Evolutionary conservation across 2,113 vertebrate genomes (phyloP), one percentile per base, ranked within the genome.

Genomic region (Urocitellus parryii): DNA sequence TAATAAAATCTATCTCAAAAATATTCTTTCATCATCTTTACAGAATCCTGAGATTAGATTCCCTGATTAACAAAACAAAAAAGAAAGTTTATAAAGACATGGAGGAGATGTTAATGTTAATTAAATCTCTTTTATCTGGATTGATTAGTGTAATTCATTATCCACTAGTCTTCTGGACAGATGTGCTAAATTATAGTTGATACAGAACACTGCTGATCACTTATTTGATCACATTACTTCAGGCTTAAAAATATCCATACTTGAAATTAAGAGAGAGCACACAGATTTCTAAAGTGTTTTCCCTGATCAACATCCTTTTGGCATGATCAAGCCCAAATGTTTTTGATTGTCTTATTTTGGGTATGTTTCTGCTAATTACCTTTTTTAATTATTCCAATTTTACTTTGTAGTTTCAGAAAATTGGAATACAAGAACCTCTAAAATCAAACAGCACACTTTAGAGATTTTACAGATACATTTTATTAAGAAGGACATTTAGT

Each of bases 81-180:
- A 89, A 83, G 10, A 81, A 95, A 91, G 70, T 73, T 95, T 89
- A 80, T 51, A 85, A 87, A 93, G 94, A 95, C 63, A 81, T 90
- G 65, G 86, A 91, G 51, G 45, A 89, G n/a, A 96, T 87, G 86
- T 90, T 96, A 90, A 94, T 96, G 85, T 88, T 96, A 97, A 97
- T 97, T 94, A 97, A 96, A 97, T 94, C 63, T 89, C 80, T 95
- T 96, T 97, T 94, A 97, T 96, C 89, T 88, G 39, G 83, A 96
- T 84, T 97, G 95, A 97, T 97, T 93, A 96, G 72, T 94, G 39
- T 76, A 97, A 96, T 94, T 96, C 91, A 97, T 96, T 97, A 97
- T 91, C 95, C 86, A 79, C 58, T 73, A 80, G 86, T 97, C 58
- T 65, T 94, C 93, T 96, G 89, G 97, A 96, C 95, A 97, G 93